Conservation (phyloP, 2,113 vertebrate species). For the Gobius niger region DNA sequence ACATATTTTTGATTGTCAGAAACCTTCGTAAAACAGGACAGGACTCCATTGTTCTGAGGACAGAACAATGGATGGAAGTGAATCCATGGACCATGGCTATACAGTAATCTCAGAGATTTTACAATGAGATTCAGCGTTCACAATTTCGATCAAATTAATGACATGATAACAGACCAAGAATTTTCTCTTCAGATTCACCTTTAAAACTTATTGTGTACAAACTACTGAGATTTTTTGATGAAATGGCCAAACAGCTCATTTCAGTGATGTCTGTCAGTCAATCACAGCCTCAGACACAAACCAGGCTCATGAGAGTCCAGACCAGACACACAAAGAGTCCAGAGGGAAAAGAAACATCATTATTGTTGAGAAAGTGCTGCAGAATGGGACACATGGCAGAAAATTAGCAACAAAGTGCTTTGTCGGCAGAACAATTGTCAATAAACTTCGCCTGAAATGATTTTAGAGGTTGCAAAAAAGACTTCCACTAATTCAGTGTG, state of each 20-base stretch:
- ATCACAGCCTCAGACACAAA: neutral
- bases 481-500: neutral
- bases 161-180: too few relatives aligned
- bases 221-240: neutral
- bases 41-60: too few relatives aligned
- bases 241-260: slow-evolving; percentile 26
- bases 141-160: too few relatives aligned
- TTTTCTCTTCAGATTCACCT: neutral
- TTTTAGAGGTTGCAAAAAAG: neutral
- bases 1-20: too few relatives aligned
- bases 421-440: neutral
- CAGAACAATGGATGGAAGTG: too few relatives aligned
- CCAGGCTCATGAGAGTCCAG: neutral
- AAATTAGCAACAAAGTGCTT: too few relatives aligned
- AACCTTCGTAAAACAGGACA: too few relatives aligned
- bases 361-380: neutral
- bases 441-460: neutral
- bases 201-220: neutral
- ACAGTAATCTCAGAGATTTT: too few relatives aligned
- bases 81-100: too few relatives aligned
- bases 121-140: too few relatives aligned
- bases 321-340: neutral
- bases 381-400: too few relatives aligned
- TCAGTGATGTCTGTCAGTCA: slow-evolving; percentile 3
- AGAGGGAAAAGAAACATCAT: neutral